Evolutionary conservation across 2,113 vertebrate species (phyloP), one percentile per base, ranked within the genome.

Genomic region (Benthochromis sp.): DNA sequence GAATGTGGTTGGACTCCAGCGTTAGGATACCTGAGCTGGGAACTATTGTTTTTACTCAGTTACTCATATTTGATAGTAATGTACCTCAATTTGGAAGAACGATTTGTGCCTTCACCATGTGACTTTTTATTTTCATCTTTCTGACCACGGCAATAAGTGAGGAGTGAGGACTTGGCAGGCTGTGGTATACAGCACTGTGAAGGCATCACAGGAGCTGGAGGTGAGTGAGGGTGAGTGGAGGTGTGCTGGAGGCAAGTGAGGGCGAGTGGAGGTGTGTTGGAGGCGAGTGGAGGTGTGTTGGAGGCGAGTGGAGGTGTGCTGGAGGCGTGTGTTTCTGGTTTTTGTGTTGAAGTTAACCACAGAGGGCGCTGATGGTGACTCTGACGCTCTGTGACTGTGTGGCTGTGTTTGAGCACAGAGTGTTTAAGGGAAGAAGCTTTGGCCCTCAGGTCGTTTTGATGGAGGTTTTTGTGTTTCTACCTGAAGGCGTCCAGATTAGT

Each of bases 401-500:
- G 14, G 14, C 40, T 47, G 38, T 76, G 24, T 47, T 76, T 47
- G 21, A 17, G 43, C 16, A 17, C 24, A 76, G 6, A 8, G 16
- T 47, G 71, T 78, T 19, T 19, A 29, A 31, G 24, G 24, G 24
- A 31, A 31, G 40, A 76, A 7, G 14, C 6, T 78, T 4, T 3
- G 17, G 10, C 16, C 29, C 9, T 47, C 9, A 5, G 29, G 24
- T 34, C 1, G 27, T 17, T 73, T 16, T 17, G 61, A 69, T 21
- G 34, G 61, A 38, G 11, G 11, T 52, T 78, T 31, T 71, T 3
- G 9, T 19, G 36, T 82, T 71, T 29, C 29, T 86, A 95, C 94
- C 91, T 91, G 91, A 85, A 21, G 14, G 27, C 11, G 7, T 90
- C 73, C 80, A 93, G 54, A 0, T 3, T 29, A 4, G 34, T 89